Percentiles rank a stretch among this genome's conserved stretches.
Evolutionary conservation across 1,140 invertebrate species (phyloP).

Genomic region (Ips typographus): DNA sequence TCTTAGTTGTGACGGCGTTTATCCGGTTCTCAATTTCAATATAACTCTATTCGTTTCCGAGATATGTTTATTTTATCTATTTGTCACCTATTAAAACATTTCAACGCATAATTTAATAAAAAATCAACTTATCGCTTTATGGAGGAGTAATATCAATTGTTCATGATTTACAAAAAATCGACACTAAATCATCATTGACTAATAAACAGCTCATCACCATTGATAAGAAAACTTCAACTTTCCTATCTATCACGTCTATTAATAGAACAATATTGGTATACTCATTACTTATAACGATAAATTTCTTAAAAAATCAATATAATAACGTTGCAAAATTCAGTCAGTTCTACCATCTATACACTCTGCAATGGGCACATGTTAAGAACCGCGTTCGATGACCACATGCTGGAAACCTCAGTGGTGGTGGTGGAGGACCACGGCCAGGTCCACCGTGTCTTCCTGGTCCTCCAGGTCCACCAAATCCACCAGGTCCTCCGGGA

Average conservation of each 20-base stretch:
- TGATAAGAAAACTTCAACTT: no score
- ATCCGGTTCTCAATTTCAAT: no score
- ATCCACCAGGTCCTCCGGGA: not conserved
- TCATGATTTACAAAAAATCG: no score
- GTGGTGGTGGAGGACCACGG: not conserved
- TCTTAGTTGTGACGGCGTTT: no score
- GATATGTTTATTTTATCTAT: no score
- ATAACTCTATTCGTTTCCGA: no score
- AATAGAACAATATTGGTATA: not conserved
- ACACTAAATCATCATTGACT: no score
- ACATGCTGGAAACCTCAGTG: not conserved
- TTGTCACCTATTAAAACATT: no score
- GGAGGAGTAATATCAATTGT: no score
- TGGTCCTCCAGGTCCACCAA: not conserved
- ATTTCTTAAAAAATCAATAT: not conserved
- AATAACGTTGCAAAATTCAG: not conserved
- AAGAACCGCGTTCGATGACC: not conserved
- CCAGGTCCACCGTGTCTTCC: not conserved
- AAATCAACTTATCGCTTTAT: no score
- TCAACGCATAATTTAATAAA: no score
- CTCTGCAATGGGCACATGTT: not conserved
- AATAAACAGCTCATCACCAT: no score
- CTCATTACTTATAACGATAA: not conserved
- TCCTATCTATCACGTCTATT: not conserved
- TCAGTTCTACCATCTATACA: not conserved